These are phyloP conservation scores for Pissodes strobi DNA, from an alignment of 1,140 invertebrate species.

Conservation along the genomic window DNA sequence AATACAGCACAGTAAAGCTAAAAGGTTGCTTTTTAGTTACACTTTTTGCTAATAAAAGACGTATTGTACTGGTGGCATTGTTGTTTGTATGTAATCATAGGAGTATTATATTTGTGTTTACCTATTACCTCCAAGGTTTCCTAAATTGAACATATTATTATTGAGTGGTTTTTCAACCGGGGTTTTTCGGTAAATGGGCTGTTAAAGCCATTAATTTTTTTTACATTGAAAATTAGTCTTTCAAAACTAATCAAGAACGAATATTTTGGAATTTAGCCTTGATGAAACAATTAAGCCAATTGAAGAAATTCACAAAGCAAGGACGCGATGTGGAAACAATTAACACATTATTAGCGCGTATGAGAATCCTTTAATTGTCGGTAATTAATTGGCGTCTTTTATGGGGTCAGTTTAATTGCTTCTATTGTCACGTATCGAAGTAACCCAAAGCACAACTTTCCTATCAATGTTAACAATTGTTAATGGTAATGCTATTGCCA, in stretches of 20 bases:
- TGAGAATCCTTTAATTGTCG: not conserved
- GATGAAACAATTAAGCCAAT: slow-evolving; percentile 10
- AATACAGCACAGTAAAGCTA: not conserved
- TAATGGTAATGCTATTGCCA: not conserved
- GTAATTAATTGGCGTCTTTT: not conserved
- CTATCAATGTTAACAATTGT: not conserved
- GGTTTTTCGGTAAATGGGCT: not conserved
- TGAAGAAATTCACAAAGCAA: slow-evolving; percentile 17
- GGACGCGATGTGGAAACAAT: not conserved
- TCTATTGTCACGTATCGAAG: not conserved
- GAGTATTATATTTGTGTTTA: too few species aligned
- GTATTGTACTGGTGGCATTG: too few species aligned
- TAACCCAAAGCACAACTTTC: not conserved
- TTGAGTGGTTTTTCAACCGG: too few species aligned
- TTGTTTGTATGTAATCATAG: too few species aligned
- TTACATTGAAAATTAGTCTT: too few species aligned
- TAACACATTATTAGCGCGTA: too few species aligned
- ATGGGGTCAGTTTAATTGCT: too few species aligned
- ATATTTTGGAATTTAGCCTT: slow-evolving; percentile 11
- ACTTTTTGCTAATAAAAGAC: too few species aligned
- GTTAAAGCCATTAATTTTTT: not conserved
- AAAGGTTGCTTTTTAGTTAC: not conserved
- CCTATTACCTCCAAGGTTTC: slow-evolving; percentile 3
- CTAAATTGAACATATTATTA: not conserved
- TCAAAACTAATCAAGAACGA: slow-evolving; percentile 5